These are phyloP conservation scores for Pocillopora meandrina DNA, from an alignment of 92 coral and sea anemone genomes.

Conservation along the genomic window DNA sequence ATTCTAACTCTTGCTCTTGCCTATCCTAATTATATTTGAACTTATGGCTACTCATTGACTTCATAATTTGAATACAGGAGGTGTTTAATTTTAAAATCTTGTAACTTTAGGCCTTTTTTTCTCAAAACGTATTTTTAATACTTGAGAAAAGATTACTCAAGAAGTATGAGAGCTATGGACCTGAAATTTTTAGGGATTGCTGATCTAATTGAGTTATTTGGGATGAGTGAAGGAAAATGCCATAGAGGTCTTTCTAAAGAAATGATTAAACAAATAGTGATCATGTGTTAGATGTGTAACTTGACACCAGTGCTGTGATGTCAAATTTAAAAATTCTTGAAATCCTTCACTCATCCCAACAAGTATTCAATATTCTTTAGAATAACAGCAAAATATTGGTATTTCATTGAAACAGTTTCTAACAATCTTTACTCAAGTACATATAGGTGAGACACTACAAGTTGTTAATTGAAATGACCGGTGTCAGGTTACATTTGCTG, in stretches of 20 bases:
- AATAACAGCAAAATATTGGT: conserved; percentile 6
- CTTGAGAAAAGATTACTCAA: conserved; percentile 13
- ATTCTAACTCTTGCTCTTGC: too few species aligned
- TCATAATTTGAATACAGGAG: too few species aligned
- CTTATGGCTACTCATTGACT: too few species aligned
- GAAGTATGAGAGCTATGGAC: background rate
- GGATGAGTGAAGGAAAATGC: conserved; percentile 10
- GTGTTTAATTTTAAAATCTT: too few species aligned
- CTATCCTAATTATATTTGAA: too few species aligned
- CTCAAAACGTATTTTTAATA: conserved; percentile 10
- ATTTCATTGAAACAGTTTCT: too few species aligned
- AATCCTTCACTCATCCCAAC: conserved; percentile 5
- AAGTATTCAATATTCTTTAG: background rate
- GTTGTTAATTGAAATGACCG: conserved; percentile 5
- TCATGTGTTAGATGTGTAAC: conserved; percentile 1
- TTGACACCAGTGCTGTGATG: conserved; percentile 5
- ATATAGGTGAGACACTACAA: background rate
- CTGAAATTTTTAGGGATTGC: too few species aligned
- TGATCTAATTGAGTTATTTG: background rate
- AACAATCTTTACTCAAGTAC: background rate
- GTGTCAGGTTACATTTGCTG: conserved; percentile 13
- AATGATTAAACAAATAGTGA: conserved; percentile 4
- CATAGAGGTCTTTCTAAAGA: background rate
- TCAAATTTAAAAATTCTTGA: background rate
- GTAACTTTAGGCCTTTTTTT: background rate